Evolutionary conservation across 1,140 invertebrate genomes (phyloP), one percentile per base, ranked within the genome.

Genomic region (Schlechtendalia chinensis): DNA sequence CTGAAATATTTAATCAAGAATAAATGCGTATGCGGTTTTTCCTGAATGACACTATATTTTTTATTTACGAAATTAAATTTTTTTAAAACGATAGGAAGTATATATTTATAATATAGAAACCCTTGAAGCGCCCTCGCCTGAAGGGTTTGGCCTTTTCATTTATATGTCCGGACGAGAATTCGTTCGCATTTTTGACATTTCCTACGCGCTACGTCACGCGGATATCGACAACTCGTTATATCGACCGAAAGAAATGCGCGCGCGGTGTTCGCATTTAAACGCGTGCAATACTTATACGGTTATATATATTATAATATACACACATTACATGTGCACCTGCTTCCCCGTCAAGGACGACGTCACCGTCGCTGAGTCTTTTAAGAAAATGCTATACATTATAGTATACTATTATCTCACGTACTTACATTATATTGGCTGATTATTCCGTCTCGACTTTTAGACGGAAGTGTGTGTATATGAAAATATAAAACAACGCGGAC

Each of bases 101-200:
- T n/a, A n/a, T n/a, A n/a, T 39, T 39, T 39, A 39, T 39, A 39
- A 39, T 39, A 39, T 39, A 39, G 32, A 39, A 39, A 39, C 32
- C 32, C 8, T 39, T 39, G 32, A 39, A 39, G 3, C 8, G 32
- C 32, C n/a, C 3, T 39, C 3, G 32, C 32, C 8, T 8, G 32
- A 39, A 39, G 32, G 32, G 8, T 3, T 39, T 39, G 32, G 32
- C 32, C 32, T 39, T 39, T 39, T 39, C 32, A 8, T 39, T 39
- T 39, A 39, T 39, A 39, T 8, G 3, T 39, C 53, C 1, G 17
- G 53, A 54, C 16, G 19, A 17, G 61, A 65, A 39, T 65, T 12
- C 19, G 11, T 65, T 12, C 19, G 19, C 47, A 12, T 69, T 67
- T 69, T 69, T 24, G 65, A 69, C 65, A 69, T 69, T 69, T 69